Conservation (phyloP, 2,888 invertebrate species). For the Ichneumon xanthorius region DNA sequence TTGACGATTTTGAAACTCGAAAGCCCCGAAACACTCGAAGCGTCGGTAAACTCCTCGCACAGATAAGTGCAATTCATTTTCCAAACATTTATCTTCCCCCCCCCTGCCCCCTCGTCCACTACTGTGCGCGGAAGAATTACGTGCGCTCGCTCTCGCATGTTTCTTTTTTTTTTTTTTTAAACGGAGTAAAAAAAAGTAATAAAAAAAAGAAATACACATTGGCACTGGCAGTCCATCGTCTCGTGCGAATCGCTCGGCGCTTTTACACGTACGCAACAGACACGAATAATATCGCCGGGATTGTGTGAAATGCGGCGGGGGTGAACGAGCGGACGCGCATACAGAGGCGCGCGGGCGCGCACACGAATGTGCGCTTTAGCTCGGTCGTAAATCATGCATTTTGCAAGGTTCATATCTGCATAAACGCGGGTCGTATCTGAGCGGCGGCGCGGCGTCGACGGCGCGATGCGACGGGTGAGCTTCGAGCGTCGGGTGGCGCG, state of each 20-base stretch:
- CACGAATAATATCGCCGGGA: slow-evolving; percentile 40
- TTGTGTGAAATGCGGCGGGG: slow-evolving; percentile 24
- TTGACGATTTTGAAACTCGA: not conserved
- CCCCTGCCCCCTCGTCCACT: not conserved
- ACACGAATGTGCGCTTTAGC: slow-evolving; percentile 8
- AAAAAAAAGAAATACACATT: not conserved
- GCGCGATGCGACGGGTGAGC: slow-evolving; percentile 43
- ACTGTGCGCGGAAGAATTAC: slow-evolving; percentile 10
- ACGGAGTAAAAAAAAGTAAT: slow-evolving; percentile 8
- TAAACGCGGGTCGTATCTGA: slow-evolving; percentile 61
- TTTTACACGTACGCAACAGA: slow-evolving; percentile 8
- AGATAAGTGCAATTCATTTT: slow-evolving; percentile 9
- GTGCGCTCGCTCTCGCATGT: not conserved
- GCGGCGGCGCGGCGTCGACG: slow-evolving; percentile 44
- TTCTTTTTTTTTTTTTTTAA: slow-evolving; percentile 2
- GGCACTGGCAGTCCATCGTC: slow-evolving; percentile 1
- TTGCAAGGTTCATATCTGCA: slow-evolving; percentile 65
- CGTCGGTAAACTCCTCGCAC: not conserved
- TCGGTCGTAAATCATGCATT: slow-evolving; percentile 64
- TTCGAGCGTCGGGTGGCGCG: slow-evolving; percentile 54
- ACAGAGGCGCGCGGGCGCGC: not conserved
- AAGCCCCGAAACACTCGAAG: not conserved
- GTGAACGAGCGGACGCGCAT: not conserved
- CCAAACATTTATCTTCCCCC: slow-evolving; percentile 1
- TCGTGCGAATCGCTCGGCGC: slow-evolving; percentile 34